phyloP scores from a whole-genome alignment of 1,140 invertebrate species.

The Coptotermes formosanus region DNA sequence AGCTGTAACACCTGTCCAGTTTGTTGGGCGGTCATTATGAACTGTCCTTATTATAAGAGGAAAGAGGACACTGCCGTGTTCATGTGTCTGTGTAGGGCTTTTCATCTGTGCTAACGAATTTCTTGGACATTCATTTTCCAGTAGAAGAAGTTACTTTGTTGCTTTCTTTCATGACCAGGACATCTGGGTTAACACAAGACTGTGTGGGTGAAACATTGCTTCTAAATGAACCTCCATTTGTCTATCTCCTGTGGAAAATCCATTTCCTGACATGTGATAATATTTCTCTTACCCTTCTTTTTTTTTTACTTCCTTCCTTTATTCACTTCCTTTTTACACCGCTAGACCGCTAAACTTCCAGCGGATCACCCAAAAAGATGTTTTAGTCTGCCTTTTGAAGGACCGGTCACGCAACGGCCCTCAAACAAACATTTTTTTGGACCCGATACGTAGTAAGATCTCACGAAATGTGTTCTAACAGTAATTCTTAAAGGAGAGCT shows the following conservation, averaged over 20 bases:
- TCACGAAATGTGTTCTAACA: neutral
- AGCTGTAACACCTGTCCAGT: too few relatives aligned
- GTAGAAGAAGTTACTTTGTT: neutral
- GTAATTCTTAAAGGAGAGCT: neutral
- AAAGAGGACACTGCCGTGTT: too few relatives aligned
- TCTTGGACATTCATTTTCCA: neutral
- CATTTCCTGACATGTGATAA: slow-evolving; percentile 8
- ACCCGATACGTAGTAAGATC: neutral
- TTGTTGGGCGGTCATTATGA: too few relatives aligned
- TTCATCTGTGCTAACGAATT: neutral
- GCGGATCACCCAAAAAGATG: neutral
- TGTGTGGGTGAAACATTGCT: neutral
- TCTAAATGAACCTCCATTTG: slow-evolving; percentile 13
- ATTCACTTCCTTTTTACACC: too few relatives aligned
- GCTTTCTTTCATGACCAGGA: neutral
- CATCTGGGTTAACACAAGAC: neutral
- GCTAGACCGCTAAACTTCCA: too few relatives aligned
- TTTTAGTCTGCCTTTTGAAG: neutral
- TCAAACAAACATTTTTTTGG: neutral
- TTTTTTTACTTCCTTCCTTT: neutral
- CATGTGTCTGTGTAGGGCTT: too few relatives aligned
- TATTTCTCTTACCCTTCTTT: slow-evolving; percentile 2
- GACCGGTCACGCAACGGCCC: neutral
- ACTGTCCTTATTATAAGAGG: too few relatives aligned
- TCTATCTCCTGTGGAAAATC: slow-evolving; percentile 18